Conservation (phyloP, 2,797 vertebrate genomes). For the Anabas testudineus region DNA sequence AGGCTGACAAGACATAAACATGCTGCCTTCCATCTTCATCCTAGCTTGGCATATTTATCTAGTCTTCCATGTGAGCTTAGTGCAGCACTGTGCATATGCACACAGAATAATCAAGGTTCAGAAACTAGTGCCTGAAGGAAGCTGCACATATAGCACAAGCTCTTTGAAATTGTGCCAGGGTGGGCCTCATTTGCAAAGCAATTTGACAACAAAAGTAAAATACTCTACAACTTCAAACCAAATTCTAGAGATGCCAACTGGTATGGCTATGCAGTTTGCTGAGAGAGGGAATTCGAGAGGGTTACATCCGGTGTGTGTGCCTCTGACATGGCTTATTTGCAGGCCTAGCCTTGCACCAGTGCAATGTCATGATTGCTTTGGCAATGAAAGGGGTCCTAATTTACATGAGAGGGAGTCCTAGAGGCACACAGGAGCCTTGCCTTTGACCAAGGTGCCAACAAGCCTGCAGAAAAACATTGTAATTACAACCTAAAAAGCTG, state of each 20-base stretch:
- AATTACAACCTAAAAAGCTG: conserved; percentile 70
- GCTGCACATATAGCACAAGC: conserved; percentile 71
- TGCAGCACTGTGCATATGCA: conserved; percentile 73
- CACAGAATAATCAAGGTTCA: conserved; percentile 76
- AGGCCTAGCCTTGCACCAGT: conserved; percentile 68
- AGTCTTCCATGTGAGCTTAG: conserved; percentile 77
- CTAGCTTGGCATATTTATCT: conserved; percentile 80
- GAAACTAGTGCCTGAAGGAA: conserved; percentile 76
- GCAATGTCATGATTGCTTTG: conserved; percentile 80
- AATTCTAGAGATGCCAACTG: conserved; percentile 70
- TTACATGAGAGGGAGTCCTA: conserved; percentile 74
- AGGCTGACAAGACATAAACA: conserved; percentile 76
- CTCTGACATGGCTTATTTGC: conserved; percentile 73
- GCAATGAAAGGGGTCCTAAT: conserved; percentile 68
- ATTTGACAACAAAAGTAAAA: conserved; percentile 81
- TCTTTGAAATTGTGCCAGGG: conserved; percentile 79
- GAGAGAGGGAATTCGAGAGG: conserved; percentile 57
- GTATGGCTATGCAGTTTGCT: conserved; percentile 42
- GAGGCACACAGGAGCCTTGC: conserved; percentile 67
- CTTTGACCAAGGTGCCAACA: conserved; percentile 77
- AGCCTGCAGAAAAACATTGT: conserved; percentile 69
- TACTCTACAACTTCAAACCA: conserved; percentile 75
- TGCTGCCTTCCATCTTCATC: conserved; percentile 73
- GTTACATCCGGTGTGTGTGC: conserved; percentile 59
- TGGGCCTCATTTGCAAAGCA: conserved; percentile 81